Conservation (phyloP, 2,888 invertebrate species). For the Lycophotia porphyrea region DNA sequence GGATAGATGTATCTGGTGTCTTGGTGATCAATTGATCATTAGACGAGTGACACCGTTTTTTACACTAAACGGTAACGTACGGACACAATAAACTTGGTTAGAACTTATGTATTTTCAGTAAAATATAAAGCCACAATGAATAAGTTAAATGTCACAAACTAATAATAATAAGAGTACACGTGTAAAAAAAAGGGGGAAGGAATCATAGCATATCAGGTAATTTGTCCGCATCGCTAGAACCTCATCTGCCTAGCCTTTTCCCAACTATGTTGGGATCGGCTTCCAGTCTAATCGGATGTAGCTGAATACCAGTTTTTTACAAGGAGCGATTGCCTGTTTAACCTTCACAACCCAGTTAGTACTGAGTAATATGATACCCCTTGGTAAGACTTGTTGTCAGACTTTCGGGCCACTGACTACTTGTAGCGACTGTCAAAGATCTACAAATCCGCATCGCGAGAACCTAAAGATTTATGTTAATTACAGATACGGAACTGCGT, state of each 20-base stretch:
- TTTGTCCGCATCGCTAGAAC: background rate
- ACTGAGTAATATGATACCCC: too few relatives aligned
- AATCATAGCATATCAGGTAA: background rate
- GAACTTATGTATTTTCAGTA: background rate
- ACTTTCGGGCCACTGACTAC: too few relatives aligned
- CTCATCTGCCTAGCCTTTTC: too few relatives aligned
- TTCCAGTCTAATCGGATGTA: too few relatives aligned
- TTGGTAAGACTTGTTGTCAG: too few relatives aligned
- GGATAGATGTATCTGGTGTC: background rate
- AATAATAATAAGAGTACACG: background rate
- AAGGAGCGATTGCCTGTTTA: too few relatives aligned
- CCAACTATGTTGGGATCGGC: too few relatives aligned
- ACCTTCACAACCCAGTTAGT: too few relatives aligned
- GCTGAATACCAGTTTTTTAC: too few relatives aligned
- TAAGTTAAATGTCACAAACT: background rate
- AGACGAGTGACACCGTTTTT: background rate
- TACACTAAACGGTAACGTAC: background rate
- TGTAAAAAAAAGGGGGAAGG: background rate
- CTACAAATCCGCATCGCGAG: too few relatives aligned
- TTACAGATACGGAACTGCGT: slow-evolving; percentile 7
- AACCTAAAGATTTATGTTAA: slow-evolving; percentile 2
- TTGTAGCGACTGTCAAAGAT: too few relatives aligned
- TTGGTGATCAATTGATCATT: slow-evolving; percentile 23
- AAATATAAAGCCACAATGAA: background rate
- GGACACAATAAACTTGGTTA: background rate